phyloP scores from a whole-genome alignment of 2,888 invertebrate genomes.

The Drosophila multiciliata region DNA sequence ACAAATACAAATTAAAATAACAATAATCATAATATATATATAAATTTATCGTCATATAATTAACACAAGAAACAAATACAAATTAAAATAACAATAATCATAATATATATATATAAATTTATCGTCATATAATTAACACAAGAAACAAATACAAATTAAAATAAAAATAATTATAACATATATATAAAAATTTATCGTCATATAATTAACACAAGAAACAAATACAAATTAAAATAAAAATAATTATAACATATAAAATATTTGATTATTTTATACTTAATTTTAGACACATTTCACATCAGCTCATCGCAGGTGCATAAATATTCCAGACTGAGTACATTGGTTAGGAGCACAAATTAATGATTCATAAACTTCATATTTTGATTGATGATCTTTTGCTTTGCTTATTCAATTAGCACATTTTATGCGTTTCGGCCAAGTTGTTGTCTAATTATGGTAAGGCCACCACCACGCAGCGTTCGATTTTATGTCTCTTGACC shows the following conservation, averaged over 20 bases:
- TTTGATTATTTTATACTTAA: background rate
- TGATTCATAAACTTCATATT: slow-evolving; percentile 57
- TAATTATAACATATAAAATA: background rate
- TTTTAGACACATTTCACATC: background rate
- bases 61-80: no score
- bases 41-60: no score
- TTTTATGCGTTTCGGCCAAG: slow-evolving; percentile 73
- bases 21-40: no score
- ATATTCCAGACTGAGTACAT: slow-evolving; percentile 1
- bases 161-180: background rate
- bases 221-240: background rate
- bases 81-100: no score
- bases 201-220: background rate
- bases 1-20: no score
- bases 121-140: background rate
- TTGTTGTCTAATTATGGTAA: slow-evolving; percentile 58
- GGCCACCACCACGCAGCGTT: slow-evolving; percentile 59
- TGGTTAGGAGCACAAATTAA: slow-evolving; percentile 36
- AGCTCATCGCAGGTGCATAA: background rate
- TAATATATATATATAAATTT: no score
- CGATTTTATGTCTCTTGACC: slow-evolving; percentile 68
- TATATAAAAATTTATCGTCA: background rate
- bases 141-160: background rate
- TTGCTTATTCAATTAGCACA: slow-evolving; percentile 80
- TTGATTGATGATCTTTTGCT: slow-evolving; percentile 66